A percentile compares a stretch with the other conserved stretches of the same genome.
Conservation (phyloP, 2,113 vertebrate genomes). For the Philantomba maxwellii region DNA sequence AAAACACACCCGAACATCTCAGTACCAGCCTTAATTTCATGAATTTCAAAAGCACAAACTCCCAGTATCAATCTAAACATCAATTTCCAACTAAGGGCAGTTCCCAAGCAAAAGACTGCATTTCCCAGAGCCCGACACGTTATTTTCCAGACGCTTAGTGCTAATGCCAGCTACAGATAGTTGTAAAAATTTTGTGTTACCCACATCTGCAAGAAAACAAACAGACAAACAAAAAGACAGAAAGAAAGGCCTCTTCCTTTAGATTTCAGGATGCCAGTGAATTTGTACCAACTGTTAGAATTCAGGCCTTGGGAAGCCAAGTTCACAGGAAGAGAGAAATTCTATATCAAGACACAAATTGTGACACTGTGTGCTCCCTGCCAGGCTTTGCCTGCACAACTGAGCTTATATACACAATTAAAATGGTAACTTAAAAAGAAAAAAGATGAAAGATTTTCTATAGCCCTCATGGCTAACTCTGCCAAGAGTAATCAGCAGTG, state of each 20-base stretch:
- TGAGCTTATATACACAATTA: neutral
- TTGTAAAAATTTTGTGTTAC: neutral
- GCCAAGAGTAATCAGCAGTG: constrained; percentile 51
- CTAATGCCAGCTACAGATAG: neutral
- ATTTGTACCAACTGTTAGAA: neutral
- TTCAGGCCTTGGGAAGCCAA: neutral
- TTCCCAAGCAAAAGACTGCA: neutral
- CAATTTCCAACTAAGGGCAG: neutral
- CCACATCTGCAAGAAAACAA: neutral
- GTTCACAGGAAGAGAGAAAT: neutral
- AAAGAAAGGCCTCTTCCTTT: neutral
- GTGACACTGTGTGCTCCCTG: neutral
- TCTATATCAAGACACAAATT: neutral
- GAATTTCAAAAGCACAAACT: constrained; percentile 30
- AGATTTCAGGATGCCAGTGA: neutral
- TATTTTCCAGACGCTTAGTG: neutral
- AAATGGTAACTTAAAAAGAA: constrained; percentile 5
- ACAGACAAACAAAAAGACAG: neutral
- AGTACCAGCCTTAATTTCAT: neutral
- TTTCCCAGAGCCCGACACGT: neutral
- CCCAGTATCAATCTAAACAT: neutral
- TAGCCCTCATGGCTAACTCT: neutral
- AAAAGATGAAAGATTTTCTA: constrained; percentile 8
- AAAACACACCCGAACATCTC: neutral
- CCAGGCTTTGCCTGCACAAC: neutral